phyloP scores from a whole-genome alignment of 2,888 invertebrate species.

The Aproaerema taeniolella region DNA sequence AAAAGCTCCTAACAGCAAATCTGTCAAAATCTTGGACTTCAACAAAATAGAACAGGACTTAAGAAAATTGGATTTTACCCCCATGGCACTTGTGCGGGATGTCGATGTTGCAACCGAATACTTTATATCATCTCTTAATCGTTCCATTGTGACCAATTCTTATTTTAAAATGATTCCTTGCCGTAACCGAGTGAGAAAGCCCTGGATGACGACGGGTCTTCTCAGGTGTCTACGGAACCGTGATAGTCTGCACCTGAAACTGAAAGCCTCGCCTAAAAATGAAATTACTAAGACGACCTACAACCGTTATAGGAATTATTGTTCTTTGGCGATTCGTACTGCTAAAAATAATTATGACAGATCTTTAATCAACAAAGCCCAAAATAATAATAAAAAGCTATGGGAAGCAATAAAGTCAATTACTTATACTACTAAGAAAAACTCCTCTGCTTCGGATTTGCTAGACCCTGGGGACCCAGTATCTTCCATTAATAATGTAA shows the following conservation, averaged over 20 bases:
- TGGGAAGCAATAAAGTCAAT: not conserved
- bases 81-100: not conserved
- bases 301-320: not conserved
- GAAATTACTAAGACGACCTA: not conserved
- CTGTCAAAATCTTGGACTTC: not conserved
- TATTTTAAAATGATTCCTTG: not conserved
- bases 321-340: not conserved
- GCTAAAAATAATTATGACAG: not conserved
- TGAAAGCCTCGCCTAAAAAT: not conserved
- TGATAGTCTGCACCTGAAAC: not conserved
- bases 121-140: not conserved
- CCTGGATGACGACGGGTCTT: not conserved
- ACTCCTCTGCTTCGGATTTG: not conserved
- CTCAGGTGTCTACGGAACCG: not conserved
- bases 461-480: not conserved
- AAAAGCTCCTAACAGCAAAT: not conserved
- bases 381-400: not conserved
- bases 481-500: not conserved
- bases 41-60: not conserved
- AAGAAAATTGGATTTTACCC: not conserved
- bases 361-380: not conserved
- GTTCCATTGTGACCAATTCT: not conserved
- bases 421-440: not conserved
- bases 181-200: not conserved
- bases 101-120: not conserved